Base-by-base conservation (phyloP, 2,888 invertebrate species). In the Mythimna loreyi region DNA sequence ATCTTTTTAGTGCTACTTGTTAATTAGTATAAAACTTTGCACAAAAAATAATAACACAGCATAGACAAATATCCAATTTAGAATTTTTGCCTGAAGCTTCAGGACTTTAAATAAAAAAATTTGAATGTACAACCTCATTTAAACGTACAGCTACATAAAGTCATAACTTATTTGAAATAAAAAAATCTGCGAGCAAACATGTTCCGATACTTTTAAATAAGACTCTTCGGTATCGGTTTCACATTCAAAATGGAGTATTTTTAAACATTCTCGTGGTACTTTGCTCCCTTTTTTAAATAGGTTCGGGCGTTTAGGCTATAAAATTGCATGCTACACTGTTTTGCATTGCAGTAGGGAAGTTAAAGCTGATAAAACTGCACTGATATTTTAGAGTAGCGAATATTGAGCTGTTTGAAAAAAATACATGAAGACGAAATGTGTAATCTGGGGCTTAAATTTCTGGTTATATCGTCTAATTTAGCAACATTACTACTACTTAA, bases 211-310 rank as follows among this genome's bases (percentile, higher is more conserved):
- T 65, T 75, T 78, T 65, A 60, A 72, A 75, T 65, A 43, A 65
- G 60, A 45, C 47, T 70, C 36, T 50, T 50, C 49, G 30, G 58
- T 73, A 45, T 55, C 52, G 67, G 25, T 58, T 78, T 55, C 40
- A 57, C 57, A 67, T 75, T 73, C n/a, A 21, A 50, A 66, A 66
- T 58, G 30, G 36, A 73, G 53, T 73, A 75, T 72, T 72, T 58
- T 79, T 55, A 52, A 59, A 56, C 30, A 79, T 56, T 56, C 50
- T 58, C 50, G 30, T 52, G 19, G 47, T 60, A 33, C 23, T 57
- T 67, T 60, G 55, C 40, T 74, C 49, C 49, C 36, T 66, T 73
- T 71, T 78, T 78, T 65, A 58, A 79, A 63, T 45, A 74, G 43
- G 25, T 79, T 70, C 58, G n/a, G 40, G 23, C 30, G 50, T 66